Evolutionary conservation across 2,888 invertebrate species (phyloP).

Genomic region (Fabriciana adippe): DNA sequence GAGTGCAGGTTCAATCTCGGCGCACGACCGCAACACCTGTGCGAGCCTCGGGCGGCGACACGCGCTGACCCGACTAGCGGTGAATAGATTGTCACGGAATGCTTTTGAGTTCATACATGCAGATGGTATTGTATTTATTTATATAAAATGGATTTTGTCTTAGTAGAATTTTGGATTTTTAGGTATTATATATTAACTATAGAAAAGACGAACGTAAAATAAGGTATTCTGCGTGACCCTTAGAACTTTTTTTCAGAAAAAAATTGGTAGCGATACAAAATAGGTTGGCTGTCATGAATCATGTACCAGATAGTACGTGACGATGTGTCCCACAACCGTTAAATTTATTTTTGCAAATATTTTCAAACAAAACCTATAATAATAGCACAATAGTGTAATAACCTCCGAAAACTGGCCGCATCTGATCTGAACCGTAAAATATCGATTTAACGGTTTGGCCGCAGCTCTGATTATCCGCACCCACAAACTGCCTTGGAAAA

Average conservation of each 20-base stretch:
- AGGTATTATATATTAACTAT: too few relatives aligned
- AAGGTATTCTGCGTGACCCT: too few relatives aligned
- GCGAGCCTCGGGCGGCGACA: conserved; percentile 16
- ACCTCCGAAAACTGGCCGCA: conserved; percentile 54
- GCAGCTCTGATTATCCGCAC: conserved; percentile 56
- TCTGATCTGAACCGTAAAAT: conserved; percentile 59
- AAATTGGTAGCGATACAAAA: too few relatives aligned
- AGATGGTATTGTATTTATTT: neutral
- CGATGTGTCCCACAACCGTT: neutral
- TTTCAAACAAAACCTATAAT: conserved; percentile 7
- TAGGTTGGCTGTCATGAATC: too few relatives aligned
- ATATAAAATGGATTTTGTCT: too few relatives aligned
- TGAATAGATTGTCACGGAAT: conserved; percentile 10
- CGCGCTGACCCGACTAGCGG: conserved; percentile 1
- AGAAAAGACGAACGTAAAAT: too few relatives aligned
- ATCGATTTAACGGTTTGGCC: conserved; percentile 62
- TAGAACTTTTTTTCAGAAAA: too few relatives aligned
- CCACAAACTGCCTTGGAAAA: conserved; percentile 49
- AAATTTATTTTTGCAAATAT: neutral
- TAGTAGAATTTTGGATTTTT: too few relatives aligned
- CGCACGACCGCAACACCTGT: conserved; percentile 72
- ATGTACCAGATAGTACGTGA: neutral
- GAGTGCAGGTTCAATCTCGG: conserved; percentile 58
- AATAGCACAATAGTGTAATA: conserved; percentile 54
- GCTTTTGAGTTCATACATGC: neutral